Conservation (phyloP, 2,888 invertebrate genomes). For the Philhelius pedissequus region DNA sequence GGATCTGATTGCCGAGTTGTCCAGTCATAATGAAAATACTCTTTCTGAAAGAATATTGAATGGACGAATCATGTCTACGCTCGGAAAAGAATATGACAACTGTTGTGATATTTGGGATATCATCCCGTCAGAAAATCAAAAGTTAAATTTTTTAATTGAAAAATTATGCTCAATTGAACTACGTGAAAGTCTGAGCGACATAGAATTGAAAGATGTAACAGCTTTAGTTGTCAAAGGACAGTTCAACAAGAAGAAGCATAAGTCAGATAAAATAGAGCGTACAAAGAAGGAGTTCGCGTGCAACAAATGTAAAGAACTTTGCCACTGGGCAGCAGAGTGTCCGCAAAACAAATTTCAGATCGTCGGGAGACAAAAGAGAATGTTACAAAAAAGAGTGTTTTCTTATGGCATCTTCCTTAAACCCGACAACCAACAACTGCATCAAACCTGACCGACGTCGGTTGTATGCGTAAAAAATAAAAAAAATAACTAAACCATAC, state of each 20-base stretch:
- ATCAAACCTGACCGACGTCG: neutral
- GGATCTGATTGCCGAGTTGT: too few species aligned
- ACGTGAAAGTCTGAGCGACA: neutral
- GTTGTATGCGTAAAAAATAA: too few species aligned
- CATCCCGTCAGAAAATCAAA: neutral
- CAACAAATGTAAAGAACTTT: too few species aligned
- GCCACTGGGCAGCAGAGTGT: too few species aligned
- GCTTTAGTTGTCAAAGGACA: constrained; percentile 4
- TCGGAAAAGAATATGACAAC: constrained; percentile 2
- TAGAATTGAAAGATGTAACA: neutral
- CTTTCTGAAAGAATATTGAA: constrained; percentile 10
- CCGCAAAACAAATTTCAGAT: too few species aligned
- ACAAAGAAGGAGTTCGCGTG: too few species aligned
- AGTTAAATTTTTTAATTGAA: constrained; percentile 11
- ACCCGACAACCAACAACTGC: neutral
- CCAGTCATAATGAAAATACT: constrained; percentile 9
- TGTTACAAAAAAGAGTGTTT: too few species aligned
- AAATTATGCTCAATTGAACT: constrained; percentile 12
- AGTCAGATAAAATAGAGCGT: neutral
- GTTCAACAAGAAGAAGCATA: neutral
- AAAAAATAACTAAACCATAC: too few species aligned
- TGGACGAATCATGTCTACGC: constrained; percentile 7
- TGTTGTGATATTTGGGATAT: constrained; percentile 16
- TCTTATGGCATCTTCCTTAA: too few species aligned
- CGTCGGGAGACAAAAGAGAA: too few species aligned